Percentiles rank a stretch among this genome's conserved stretches.
Conservation (phyloP, 2,888 invertebrate genomes). For the Chaitophorus viminalis region DNA sequence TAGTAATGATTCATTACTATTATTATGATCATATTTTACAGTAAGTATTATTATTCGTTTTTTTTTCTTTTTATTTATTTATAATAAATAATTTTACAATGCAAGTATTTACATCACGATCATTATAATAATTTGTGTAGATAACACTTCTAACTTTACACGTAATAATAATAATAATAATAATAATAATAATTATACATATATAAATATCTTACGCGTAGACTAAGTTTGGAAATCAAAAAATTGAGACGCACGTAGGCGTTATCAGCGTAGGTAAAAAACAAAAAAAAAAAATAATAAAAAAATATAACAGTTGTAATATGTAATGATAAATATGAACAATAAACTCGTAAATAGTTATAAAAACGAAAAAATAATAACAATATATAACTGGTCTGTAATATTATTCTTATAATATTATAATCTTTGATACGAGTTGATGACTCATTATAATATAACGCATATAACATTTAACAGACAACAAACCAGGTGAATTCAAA, state of each 20-base stretch:
- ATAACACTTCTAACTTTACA: slow-evolving; percentile 6
- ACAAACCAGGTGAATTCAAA: not conserved
- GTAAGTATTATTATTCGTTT: not conserved
- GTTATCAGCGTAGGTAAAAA: too few species aligned
- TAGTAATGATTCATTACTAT: too few species aligned
- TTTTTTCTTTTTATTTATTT: not conserved
- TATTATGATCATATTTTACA: not conserved
- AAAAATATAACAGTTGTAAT: not conserved
- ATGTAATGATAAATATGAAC: not conserved
- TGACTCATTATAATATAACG: not conserved
- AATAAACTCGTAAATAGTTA: not conserved
- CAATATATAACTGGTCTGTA: not conserved
- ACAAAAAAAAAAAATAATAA: not conserved
- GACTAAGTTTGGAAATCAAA: not conserved
- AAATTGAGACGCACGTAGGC: too few species aligned
- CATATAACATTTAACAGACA: not conserved
- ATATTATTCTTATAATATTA: not conserved
- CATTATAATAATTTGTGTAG: not conserved
- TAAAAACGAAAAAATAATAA: not conserved
- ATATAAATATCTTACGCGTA: not conserved
- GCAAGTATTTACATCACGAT: slow-evolving; percentile 31
- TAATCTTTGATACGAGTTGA: not conserved
- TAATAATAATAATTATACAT: not conserved
- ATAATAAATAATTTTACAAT: slow-evolving; percentile 23
- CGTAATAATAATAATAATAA: slow-evolving; percentile 30